A percentile compares a stretch with the other conserved stretches of the same genome.
These are phyloP conservation scores for Hydrophis major DNA, from an alignment of 2,797 vertebrate genomes.

Conservation along the genomic window DNA sequence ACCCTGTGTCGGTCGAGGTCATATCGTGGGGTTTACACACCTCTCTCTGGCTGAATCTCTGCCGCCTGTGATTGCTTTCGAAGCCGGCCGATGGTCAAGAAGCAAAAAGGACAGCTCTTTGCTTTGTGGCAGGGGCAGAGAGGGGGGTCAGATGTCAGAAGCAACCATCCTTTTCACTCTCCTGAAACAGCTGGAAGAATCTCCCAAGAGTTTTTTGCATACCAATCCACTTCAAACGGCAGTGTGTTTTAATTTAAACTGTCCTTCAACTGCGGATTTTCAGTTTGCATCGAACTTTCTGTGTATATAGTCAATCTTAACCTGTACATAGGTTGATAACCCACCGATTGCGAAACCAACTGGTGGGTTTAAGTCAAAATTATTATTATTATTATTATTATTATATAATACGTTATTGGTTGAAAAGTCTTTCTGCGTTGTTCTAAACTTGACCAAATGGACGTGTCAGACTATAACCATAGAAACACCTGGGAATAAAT, in stretches of 20 bases:
- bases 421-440: slow-evolving; percentile 47
- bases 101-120: slow-evolving; percentile 54
- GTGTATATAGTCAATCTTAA: slow-evolving; percentile 72
- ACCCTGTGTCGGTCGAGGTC: slow-evolving; percentile 49
- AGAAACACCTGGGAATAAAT: not conserved
- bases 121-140: slow-evolving; percentile 29
- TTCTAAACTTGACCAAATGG: not conserved
- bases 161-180: slow-evolving; percentile 37
- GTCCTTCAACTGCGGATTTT: slow-evolving; percentile 70
- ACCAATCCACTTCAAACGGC: slow-evolving; percentile 62
- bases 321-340: slow-evolving; percentile 68
- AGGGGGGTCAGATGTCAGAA: not conserved
- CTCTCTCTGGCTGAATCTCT: slow-evolving; percentile 43
- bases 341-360: slow-evolving; percentile 47
- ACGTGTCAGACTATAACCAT: not conserved
- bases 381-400: not conserved
- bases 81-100: slow-evolving; percentile 59
- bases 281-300: slow-evolving; percentile 63
- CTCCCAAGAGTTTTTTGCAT: slow-evolving; percentile 51
- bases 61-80: slow-evolving; percentile 44
- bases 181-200: slow-evolving; percentile 48
- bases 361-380: not conserved
- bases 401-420: slow-evolving; percentile 54
- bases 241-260: slow-evolving; percentile 74
- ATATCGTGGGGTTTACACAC: not conserved